Evolutionary conservation across 2,888 invertebrate genomes (phyloP).

Genomic region (Acronicta aceris): DNA sequence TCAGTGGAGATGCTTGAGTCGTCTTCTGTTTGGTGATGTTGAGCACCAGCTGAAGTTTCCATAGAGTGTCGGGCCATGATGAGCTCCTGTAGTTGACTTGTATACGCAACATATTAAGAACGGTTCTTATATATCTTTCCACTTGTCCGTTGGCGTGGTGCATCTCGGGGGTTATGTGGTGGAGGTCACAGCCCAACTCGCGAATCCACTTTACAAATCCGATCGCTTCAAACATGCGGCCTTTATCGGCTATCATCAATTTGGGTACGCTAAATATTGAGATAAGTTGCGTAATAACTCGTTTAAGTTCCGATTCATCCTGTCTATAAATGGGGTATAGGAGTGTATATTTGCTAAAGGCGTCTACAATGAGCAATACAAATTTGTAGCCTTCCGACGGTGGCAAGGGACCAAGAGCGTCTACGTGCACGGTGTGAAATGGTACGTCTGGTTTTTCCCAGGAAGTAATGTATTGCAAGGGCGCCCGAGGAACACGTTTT

Average conservation of each 20-base stretch:
- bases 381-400: constrained; percentile 1
- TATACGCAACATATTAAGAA: constrained; percentile 37
- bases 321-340: constrained; percentile 8
- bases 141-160: constrained; percentile 50
- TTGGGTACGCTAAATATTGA: constrained; percentile 49
- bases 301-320: background rate
- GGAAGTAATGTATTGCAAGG: background rate
- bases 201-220: constrained; percentile 25
- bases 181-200: constrained; percentile 19
- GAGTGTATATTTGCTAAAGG: background rate
- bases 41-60: constrained; percentile 15
- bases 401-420: constrained; percentile 3
- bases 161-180: constrained; percentile 48
- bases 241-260: constrained; percentile 33
- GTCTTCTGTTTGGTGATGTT: constrained; percentile 7
- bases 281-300: constrained; percentile 10
- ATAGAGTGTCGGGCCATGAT: constrained; percentile 5
- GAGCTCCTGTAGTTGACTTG: constrained; percentile 4
- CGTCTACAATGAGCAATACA: background rate
- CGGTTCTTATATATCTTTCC: constrained; percentile 40
- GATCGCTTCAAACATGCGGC: constrained; percentile 50
- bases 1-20: constrained; percentile 3
- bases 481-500: constrained; percentile 1
- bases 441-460: constrained; percentile 9
- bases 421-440: constrained; percentile 8